Conservation (phyloP, 2,888 invertebrate species). For the Taphrorychus bicolor region DNA sequence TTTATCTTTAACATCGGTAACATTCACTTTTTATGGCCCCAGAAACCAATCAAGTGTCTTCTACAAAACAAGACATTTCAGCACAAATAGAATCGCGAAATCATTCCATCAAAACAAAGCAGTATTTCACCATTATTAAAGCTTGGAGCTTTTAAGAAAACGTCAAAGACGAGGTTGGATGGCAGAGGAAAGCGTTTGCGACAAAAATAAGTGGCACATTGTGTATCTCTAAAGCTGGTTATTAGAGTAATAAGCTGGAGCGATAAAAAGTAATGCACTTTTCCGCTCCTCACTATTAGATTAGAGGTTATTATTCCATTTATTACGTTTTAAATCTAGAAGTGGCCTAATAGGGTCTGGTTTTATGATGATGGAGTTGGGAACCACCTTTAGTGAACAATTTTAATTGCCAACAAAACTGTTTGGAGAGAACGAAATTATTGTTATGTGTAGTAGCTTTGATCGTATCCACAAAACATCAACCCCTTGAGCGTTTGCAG, state of each 20-base stretch:
- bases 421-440: too few relatives aligned
- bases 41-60: background rate
- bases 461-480: too few relatives aligned
- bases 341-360: slow-evolving; percentile 1
- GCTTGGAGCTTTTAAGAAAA: background rate
- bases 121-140: background rate
- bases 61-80: background rate
- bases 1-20: background rate
- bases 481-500: too few relatives aligned
- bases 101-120: background rate
- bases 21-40: background rate
- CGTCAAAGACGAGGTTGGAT: background rate
- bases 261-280: slow-evolving; percentile 29
- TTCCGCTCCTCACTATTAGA: slow-evolving; percentile 25
- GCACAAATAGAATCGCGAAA: background rate
- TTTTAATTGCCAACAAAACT: too few relatives aligned
- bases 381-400: too few relatives aligned
- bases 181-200: background rate
- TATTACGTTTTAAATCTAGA: slow-evolving; percentile 18
- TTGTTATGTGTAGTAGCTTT: too few relatives aligned
- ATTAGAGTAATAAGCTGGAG: slow-evolving; percentile 15
- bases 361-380: background rate
- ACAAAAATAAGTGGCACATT: background rate
- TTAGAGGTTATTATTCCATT: slow-evolving; percentile 28
- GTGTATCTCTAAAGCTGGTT: slow-evolving; percentile 14